These are phyloP conservation scores for Machimus rusticus DNA, from an alignment of 2,888 invertebrate species.

Conservation along the genomic window DNA sequence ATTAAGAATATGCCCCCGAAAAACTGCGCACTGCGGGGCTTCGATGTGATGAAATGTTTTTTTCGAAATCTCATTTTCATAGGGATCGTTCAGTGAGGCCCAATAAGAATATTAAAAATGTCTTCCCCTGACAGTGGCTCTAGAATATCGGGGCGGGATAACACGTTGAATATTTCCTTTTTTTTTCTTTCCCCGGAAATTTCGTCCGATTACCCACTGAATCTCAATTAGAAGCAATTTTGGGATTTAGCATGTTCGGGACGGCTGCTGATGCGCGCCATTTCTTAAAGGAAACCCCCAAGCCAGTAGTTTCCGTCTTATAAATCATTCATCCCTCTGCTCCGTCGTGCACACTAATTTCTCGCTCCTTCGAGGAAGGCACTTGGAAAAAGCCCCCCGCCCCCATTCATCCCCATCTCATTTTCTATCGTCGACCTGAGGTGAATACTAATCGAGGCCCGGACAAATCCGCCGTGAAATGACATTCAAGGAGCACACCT, in stretches of 20 bases:
- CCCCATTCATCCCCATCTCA: neutral
- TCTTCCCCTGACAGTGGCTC: neutral
- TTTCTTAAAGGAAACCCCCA: neutral
- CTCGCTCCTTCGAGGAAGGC: neutral
- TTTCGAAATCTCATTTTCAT: neutral
- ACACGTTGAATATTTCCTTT: neutral
- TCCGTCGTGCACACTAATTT: neutral
- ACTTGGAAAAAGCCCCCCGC: neutral
- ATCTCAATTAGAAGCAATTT: neutral
- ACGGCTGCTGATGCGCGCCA: neutral
- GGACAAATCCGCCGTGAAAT: constrained; percentile 17
- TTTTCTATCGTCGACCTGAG: neutral
- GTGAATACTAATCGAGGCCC: neutral
- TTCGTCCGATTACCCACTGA: neutral
- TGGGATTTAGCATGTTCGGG: neutral
- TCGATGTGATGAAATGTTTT: neutral
- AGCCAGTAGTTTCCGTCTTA: neutral
- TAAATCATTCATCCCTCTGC: neutral
- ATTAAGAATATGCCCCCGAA: neutral
- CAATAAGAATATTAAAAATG: neutral
- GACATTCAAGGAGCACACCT: neutral
- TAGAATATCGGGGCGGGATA: neutral
- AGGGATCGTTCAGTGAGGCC: neutral
- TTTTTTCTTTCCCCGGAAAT: neutral
- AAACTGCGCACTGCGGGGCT: neutral